phyloP scores from a whole-genome alignment of 2,888 invertebrate genomes.

The Diaphora mendica region DNA sequence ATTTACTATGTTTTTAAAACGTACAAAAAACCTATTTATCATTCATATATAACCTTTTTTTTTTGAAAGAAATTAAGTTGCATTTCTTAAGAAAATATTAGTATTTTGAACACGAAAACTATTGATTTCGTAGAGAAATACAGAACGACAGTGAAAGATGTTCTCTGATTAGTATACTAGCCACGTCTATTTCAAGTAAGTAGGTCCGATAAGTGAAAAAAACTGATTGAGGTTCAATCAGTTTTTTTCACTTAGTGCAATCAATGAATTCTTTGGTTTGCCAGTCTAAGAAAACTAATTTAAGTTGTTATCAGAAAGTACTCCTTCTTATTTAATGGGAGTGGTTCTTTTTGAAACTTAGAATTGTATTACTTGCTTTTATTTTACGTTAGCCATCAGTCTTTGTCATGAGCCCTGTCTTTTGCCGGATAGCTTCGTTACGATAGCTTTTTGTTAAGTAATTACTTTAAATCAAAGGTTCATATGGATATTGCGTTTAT shows the following conservation, averaged over 20 bases:
- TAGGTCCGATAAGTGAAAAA: constrained; percentile 11
- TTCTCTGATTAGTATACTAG: not conserved
- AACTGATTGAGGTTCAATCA: constrained; percentile 9
- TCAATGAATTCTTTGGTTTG: constrained; percentile 5
- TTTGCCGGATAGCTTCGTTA: not conserved
- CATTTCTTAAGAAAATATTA: not conserved
- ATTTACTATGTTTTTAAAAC: no score
- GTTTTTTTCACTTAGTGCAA: constrained; percentile 16
- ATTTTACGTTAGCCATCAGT: not conserved
- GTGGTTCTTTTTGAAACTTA: not conserved
- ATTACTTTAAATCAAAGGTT: not conserved
- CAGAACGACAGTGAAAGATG: not conserved
- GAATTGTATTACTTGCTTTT: not conserved
- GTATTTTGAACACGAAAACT: not conserved
- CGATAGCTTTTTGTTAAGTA: not conserved
- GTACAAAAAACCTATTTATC: no score
- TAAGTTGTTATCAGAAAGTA: not conserved
- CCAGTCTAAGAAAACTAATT: constrained; percentile 8
- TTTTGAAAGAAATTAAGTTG: not conserved
- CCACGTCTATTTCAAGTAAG: constrained; percentile 11
- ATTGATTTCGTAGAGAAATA: not conserved
- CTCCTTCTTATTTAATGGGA: constrained; percentile 11
- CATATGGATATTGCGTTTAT: not conserved
- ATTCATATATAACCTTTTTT: no score
- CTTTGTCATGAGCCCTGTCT: not conserved